phyloP scores from a whole-genome alignment of 1,140 invertebrate species.

The Papilio polytes region DNA sequence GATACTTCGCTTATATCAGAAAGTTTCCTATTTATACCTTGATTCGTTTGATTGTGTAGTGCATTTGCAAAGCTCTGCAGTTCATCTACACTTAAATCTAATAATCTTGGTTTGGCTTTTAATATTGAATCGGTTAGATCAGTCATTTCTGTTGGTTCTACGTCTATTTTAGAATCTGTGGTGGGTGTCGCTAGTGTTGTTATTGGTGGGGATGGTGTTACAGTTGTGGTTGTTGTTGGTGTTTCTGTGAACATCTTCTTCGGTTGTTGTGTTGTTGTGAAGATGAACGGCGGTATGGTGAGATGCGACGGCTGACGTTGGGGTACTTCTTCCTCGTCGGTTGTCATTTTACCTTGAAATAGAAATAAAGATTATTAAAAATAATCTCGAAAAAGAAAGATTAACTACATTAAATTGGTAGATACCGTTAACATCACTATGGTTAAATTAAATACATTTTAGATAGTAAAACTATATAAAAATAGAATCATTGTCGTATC shows the following conservation, averaged over 20 bases:
- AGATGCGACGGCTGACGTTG: conserved; percentile 24
- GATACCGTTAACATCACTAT: not conserved
- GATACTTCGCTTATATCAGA: conserved; percentile 75
- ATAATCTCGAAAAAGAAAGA: not conserved
- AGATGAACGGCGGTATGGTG: conserved; percentile 16
- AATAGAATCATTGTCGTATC: no score
- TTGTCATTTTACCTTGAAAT: conserved; percentile 69
- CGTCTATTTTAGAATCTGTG: conserved; percentile 49
- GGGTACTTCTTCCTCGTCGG: conserved; percentile 65
- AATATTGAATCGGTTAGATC: conserved; percentile 48
- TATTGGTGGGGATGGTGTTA: conserved; percentile 43
- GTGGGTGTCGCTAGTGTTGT: conserved; percentile 43
- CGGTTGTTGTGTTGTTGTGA: conserved; percentile 7
- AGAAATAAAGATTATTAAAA: not conserved
- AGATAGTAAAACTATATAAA: not conserved
- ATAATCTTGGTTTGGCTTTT: conserved; percentile 69
- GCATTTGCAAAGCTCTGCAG: conserved; percentile 75
- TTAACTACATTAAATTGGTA: not conserved
- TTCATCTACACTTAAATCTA: conserved; percentile 75
- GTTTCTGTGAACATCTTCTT: conserved; percentile 8
- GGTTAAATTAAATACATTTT: not conserved
- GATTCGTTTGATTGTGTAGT: conserved; percentile 70
- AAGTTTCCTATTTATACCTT: conserved; percentile 57
- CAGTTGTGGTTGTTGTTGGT: conserved; percentile 39
- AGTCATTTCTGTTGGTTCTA: conserved; percentile 48